These are phyloP conservation scores for Xiphorhynchus elegans DNA, from an alignment of 2,113 vertebrate genomes.

Conservation along the genomic window DNA sequence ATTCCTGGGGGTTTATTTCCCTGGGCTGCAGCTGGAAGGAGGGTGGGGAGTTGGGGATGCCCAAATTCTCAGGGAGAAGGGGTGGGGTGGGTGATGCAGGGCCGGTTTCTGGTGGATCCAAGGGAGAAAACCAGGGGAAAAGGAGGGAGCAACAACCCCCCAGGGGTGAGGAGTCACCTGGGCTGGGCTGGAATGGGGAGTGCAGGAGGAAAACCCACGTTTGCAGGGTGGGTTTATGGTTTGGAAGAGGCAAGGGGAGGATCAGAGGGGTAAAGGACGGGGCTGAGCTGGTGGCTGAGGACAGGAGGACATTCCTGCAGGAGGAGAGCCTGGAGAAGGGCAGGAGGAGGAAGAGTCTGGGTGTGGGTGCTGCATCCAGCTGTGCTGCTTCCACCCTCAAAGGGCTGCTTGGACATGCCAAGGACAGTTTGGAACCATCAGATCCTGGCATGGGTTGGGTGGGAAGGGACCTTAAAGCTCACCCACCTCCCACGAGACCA, in stretches of 20 bases:
- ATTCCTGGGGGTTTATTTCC: background rate
- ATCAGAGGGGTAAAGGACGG: background rate
- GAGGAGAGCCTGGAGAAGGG: background rate
- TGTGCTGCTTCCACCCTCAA: background rate
- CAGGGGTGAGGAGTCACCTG: background rate
- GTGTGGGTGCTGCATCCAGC: background rate
- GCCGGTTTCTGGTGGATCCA: background rate
- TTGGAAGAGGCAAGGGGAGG: background rate
- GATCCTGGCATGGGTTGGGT: background rate
- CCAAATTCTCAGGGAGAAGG: background rate
- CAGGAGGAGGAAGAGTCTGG: background rate
- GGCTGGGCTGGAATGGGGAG: background rate
- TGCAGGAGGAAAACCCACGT: background rate
- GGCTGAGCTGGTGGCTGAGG: background rate
- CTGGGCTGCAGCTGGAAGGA: background rate
- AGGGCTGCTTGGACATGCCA: background rate
- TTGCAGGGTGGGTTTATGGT: background rate
- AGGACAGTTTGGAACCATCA: background rate
- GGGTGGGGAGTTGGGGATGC: too few relatives aligned
- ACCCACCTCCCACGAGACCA: background rate
- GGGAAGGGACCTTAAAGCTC: background rate
- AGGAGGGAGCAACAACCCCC: background rate
- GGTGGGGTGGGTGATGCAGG: background rate
- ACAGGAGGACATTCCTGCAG: background rate
- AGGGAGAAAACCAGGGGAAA: background rate